Conservation (phyloP, 2,113 vertebrate genomes). For the Lophura nycthemera region DNA sequence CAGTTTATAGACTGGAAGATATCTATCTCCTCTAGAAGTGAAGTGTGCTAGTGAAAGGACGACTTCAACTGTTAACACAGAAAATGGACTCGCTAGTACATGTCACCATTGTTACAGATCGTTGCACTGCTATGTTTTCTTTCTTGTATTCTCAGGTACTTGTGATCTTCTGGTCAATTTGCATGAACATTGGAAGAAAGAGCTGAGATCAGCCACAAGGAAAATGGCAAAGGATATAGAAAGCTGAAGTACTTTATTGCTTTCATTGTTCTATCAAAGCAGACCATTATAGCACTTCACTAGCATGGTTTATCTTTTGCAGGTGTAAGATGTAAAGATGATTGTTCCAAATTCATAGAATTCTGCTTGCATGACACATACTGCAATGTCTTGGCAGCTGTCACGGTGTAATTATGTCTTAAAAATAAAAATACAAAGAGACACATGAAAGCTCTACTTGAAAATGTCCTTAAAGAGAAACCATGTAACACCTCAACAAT, state of each 20-base stretch:
- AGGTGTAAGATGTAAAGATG: neutral
- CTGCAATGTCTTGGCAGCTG: neutral
- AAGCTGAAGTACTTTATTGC: neutral
- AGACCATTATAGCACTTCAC: neutral
- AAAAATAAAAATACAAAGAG: neutral
- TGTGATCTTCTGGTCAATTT: neutral
- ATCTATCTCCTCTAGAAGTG: neutral
- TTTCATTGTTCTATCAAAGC: neutral
- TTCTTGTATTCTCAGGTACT: accelerated
- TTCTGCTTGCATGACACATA: neutral
- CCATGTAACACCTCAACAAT: neutral
- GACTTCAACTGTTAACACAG: neutral
- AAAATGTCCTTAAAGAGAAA: neutral
- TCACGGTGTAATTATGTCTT: neutral
- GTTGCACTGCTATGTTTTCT: neutral
- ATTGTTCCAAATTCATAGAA: neutral
- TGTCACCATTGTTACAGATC: neutral
- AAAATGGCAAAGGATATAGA: neutral
- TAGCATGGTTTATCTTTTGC: neutral
- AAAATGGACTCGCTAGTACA: neutral
- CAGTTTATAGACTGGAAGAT: neutral
- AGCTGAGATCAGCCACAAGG: neutral
- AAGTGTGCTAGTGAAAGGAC: neutral
- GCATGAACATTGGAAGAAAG: neutral
- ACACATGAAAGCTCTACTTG: neutral